Evolutionary conservation across 1,140 invertebrate genomes (phyloP).

Genomic region (Semibalanus balanoides): DNA sequence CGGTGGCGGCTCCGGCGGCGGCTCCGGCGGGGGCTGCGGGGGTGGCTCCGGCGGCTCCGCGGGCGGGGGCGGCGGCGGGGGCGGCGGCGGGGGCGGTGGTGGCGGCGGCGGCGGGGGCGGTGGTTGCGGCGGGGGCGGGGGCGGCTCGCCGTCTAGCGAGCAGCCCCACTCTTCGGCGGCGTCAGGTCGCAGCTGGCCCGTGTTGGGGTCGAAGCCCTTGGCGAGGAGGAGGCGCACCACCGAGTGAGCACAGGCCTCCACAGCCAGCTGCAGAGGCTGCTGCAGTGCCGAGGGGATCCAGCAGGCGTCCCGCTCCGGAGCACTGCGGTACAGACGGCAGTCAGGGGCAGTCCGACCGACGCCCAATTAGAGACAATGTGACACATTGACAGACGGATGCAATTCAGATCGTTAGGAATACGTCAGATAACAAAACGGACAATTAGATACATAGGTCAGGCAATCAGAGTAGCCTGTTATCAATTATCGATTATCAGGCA

Average conservation of each 20-base stretch:
- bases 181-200: conserved; percentile 32
- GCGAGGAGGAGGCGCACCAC: conserved; percentile 39
- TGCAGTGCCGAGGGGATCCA: conserved; percentile 2
- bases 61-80: conserved; percentile 28
- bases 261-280: conserved; percentile 37
- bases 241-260: conserved; percentile 40
- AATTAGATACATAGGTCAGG: no score
- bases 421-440: no score
- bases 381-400: no score
- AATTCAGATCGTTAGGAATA: no score
- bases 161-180: conserved; percentile 34
- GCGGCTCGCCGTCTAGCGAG: conserved; percentile 40
- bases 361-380: no score
- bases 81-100: conserved; percentile 33
- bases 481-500: no score
- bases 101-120: conserved; percentile 32
- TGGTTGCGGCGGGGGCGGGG: conserved; percentile 36
- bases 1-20: no score
- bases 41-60: conserved; percentile 39
- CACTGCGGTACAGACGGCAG: no score
- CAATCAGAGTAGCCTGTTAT: no score
- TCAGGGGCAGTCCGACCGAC: no score
- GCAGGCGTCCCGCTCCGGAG: not conserved
- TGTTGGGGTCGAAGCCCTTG: conserved; percentile 40
- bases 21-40: conserved; percentile 23